Conservation (phyloP, 2,113 vertebrate species). For the Alligator mississippiensis region DNA sequence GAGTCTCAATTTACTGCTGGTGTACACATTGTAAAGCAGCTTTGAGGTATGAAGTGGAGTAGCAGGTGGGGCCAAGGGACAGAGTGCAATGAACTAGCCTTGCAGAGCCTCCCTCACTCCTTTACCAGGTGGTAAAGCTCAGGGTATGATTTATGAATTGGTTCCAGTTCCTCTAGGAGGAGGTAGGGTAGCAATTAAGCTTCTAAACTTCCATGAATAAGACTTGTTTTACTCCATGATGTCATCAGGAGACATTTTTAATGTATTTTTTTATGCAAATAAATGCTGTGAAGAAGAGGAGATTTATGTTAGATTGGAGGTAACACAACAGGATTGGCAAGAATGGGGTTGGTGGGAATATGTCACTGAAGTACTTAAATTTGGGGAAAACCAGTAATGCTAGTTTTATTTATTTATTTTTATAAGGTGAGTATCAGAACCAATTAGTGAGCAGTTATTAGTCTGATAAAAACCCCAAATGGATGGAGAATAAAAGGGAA, state of each 20-base stretch:
- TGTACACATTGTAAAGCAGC: background rate
- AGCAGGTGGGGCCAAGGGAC: background rate
- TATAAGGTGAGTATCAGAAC: background rate
- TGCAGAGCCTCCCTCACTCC: background rate
- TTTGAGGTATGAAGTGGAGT: background rate
- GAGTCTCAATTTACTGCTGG: background rate
- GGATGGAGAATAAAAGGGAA: background rate
- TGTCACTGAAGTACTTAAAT: background rate
- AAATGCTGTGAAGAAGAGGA: background rate
- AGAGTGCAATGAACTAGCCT: background rate
- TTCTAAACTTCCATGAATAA: background rate
- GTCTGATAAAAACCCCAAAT: background rate
- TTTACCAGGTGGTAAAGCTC: background rate
- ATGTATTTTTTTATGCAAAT: background rate
- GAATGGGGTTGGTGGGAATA: background rate
- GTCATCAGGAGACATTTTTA: background rate
- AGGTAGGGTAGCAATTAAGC: background rate
- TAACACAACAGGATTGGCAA: background rate
- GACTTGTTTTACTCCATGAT: background rate
- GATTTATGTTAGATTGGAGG: background rate
- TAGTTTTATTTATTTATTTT: too few relatives aligned
- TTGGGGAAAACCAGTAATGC: background rate
- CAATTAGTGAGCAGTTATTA: background rate
- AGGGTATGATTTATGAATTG: background rate
- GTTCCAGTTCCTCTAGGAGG: background rate